Percentiles rank a stretch among this genome's conserved stretches.
Conservation (phyloP, 1,140 invertebrate species). For the Pygmarrhopalites habei region DNA sequence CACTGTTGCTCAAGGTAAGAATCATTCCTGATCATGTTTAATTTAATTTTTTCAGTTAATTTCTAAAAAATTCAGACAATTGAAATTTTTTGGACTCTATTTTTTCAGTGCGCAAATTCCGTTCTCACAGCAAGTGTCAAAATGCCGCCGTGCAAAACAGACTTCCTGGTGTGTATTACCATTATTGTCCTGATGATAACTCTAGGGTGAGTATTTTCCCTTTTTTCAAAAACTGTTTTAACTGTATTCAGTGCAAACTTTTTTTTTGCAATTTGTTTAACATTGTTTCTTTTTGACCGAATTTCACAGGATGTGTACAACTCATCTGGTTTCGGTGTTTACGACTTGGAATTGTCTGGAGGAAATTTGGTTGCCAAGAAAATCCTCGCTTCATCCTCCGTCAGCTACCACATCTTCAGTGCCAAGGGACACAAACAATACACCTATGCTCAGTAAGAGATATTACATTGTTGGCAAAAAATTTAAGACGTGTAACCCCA, state of each 20-base stretch:
- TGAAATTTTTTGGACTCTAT: no score
- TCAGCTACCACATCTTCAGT: slow-evolving; percentile 30
- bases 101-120: slow-evolving; percentile 33
- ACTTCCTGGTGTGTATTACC: slow-evolving; percentile 17
- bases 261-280: not conserved
- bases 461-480: no score
- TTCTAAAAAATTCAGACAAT: slow-evolving; percentile 1
- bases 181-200: slow-evolving; percentile 28
- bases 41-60: no score
- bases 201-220: slow-evolving; percentile 20
- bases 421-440: slow-evolving; percentile 33
- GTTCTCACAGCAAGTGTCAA: slow-evolving; percentile 20
- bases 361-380: slow-evolving; percentile 19
- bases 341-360: slow-evolving; percentile 20
- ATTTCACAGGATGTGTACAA: slow-evolving; percentile 33
- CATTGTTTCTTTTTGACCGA: not conserved
- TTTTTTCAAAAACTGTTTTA: no score
- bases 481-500: no score
- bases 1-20: no score
- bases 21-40: no score
- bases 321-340: slow-evolving; percentile 17
- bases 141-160: slow-evolving; percentile 14
- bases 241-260: no score
- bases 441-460: slow-evolving; percentile 9
- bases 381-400: slow-evolving; percentile 17